phyloP scores from a whole-genome alignment of 2,113 vertebrate species.

The Periophthalmus modestus region DNA sequence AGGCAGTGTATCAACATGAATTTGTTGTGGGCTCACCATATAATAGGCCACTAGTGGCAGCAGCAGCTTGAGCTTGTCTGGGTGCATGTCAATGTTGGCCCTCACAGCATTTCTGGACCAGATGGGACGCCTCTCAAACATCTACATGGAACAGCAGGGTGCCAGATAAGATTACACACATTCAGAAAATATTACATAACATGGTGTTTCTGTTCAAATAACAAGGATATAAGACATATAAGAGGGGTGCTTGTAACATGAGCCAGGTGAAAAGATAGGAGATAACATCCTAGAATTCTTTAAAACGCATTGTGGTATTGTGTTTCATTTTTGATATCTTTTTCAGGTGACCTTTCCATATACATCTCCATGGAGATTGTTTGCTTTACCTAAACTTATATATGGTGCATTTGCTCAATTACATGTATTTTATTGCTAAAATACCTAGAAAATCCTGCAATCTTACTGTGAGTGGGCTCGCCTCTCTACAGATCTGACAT shows the following conservation, averaged over 20 bases:
- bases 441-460: no score
- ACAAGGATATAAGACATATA: neutral
- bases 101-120: constrained; percentile 95
- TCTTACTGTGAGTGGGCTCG: no score
- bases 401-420: no score
- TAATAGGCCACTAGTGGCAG: constrained; percentile 90
- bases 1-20: neutral
- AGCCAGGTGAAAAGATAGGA: no score
- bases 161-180: constrained; percentile 56
- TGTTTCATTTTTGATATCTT: no score
- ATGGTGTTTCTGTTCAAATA: neutral
- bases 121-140: constrained; percentile 88
- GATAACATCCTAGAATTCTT: no score
- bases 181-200: neutral
- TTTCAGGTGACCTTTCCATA: neutral
- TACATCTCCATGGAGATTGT: no score
- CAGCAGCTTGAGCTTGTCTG: constrained; percentile 93
- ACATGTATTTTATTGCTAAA: no score
- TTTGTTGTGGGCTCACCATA: constrained; percentile 80
- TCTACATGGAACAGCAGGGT: constrained; percentile 68
- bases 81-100: constrained; percentile 89
- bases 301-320: no score
- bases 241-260: neutral
- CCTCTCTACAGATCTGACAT: no score
- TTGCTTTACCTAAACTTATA: no score